Base-by-base conservation (phyloP, 2,113 vertebrate species). In the Sylvietta virens region DNA sequence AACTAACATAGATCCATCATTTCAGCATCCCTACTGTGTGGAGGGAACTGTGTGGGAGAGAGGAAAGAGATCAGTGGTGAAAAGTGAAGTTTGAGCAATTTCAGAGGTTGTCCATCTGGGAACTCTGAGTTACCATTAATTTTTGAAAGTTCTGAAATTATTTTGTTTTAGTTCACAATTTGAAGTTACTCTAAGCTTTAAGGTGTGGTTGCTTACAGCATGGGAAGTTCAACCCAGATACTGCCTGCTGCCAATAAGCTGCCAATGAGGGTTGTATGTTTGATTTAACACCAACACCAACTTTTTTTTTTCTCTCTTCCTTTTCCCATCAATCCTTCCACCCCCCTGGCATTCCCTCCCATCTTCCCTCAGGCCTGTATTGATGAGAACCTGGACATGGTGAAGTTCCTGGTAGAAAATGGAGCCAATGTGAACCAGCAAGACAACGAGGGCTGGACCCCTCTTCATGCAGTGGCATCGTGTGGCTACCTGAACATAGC, bases 361-460 rank as follows among this genome's bases (percentile, higher is more conserved):
- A 6, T 57, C 54, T 83, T 90, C 51, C 79, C 86, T 48, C 96
- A 99, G 99, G 99, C 99, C 72, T 99, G 99, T 91, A 99, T 99
- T 67, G 99, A 99, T 76, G 99, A 99, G 88, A 99, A 99, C 97
- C 97, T 99, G 94, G 99, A 99, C 89, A 99, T 99, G 96, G 99
- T 99, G 94, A 98, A 98, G 72, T 99, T 99, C 96, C 98, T 99
- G 47, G 95, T 99, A 88, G 98, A 98, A 73, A 98, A 97, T 11
- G 97, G 98, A 92, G 99, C 99, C 93, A 97, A 97, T 16, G 98
- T 99, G 81, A 99, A 99, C 98, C 99, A 98, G 96, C 98, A 99
- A 31, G 99, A 99, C 97, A 99, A 98, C 6, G 99, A 99, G 97
- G 99, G 99, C 94, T 99, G 99, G 99, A 99, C 99, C 20, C 98